Evolutionary conservation across 2,113 vertebrate genomes (phyloP).

Genomic region (Cercocebus atys): DNA sequence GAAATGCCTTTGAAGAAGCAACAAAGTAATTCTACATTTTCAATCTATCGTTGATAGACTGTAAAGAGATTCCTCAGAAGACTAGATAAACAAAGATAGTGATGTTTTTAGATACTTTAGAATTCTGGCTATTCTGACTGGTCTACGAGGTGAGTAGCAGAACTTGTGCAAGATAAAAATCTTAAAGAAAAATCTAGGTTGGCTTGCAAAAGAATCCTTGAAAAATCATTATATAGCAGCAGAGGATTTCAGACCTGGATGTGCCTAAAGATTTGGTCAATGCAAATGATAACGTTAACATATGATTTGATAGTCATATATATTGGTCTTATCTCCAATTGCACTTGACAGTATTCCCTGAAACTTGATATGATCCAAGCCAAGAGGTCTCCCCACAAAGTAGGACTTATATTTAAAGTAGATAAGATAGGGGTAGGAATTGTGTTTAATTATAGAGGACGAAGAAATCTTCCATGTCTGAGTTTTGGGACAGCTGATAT

Average conservation of each 20-base stretch:
- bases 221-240: not conserved
- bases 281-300: not conserved
- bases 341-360: not conserved
- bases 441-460: not conserved
- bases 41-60: not conserved
- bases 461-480: not conserved
- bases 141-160: rapidly evolving
- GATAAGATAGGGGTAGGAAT: not conserved
- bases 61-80: not conserved
- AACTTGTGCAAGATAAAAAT: not conserved
- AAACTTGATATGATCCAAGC: not conserved
- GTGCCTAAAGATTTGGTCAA: not conserved
- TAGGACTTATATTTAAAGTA: not conserved
- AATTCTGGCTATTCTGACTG: not conserved
- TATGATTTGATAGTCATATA: not conserved
- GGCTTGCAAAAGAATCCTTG: not conserved
- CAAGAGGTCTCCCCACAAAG: not conserved
- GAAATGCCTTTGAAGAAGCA: not conserved
- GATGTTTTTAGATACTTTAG: not conserved
- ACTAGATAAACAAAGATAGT: not conserved
- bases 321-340: not conserved
- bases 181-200: not conserved
- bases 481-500: not conserved
- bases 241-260: not conserved
- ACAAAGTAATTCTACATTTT: not conserved